Evolutionary conservation across 2,113 vertebrate species (phyloP).

Genomic region (Charina bottae): DNA sequence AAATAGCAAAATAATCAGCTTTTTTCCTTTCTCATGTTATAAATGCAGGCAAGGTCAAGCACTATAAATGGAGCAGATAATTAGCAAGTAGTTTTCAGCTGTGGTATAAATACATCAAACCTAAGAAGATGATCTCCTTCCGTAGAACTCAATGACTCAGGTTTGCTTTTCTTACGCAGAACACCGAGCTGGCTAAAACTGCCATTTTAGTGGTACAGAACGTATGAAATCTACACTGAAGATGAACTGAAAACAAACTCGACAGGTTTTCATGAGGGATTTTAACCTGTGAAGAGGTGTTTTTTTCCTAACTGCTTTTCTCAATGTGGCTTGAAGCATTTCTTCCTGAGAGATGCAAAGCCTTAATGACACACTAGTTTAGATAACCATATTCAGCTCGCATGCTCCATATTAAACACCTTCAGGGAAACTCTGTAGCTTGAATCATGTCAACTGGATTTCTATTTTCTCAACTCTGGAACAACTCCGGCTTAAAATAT

Average conservation of each 20-base stretch:
- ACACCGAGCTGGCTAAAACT: not conserved
- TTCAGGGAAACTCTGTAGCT: too few relatives aligned
- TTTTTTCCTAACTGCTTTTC: not conserved
- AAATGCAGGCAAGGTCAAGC: constrained; percentile 54
- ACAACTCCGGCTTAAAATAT: too few relatives aligned
- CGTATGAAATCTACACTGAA: not conserved
- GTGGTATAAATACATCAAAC: constrained; percentile 51
- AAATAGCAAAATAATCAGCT: constrained; percentile 15
- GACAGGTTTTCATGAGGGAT: not conserved
- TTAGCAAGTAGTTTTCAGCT: constrained; percentile 48
- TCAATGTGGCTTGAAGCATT: not conserved
- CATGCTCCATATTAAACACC: not conserved
- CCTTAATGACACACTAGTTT: not conserved
- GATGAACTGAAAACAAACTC: not conserved
- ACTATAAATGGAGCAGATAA: constrained; percentile 58
- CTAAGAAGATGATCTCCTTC: constrained; percentile 36
- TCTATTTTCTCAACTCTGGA: too few relatives aligned
- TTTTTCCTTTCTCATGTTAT: not conserved
- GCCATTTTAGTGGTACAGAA: not conserved
- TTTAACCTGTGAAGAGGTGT: not conserved
- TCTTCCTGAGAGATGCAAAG: not conserved
- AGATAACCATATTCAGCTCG: not conserved
- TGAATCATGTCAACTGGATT: too few relatives aligned
- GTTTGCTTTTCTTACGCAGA: not conserved
- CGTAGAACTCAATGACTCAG: not conserved